Evolutionary conservation across 1,140 invertebrate species (phyloP).

Genomic region (Platorchestia sp.): DNA sequence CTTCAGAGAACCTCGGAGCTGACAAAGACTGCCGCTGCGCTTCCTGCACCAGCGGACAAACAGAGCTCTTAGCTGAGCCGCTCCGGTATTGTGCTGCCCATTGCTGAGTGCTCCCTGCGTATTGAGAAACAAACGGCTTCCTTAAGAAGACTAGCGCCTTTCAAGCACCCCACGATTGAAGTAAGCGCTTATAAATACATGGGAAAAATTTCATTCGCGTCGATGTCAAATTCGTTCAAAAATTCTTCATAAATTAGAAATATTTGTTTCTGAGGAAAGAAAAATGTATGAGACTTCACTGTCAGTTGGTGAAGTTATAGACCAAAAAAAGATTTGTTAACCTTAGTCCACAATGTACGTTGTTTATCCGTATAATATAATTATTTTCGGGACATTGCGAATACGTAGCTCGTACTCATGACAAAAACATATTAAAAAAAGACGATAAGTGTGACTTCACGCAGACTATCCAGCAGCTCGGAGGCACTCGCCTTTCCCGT

Average conservation of each 20-base stretch:
- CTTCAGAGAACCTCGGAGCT: not conserved
- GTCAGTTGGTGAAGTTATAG: too few relatives aligned
- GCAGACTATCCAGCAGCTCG: too few relatives aligned
- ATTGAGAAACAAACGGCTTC: conserved; percentile 22
- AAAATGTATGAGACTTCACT: too few relatives aligned
- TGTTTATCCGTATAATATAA: too few relatives aligned
- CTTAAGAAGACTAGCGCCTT: not conserved
- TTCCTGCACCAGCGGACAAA: conserved; percentile 8
- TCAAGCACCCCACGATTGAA: not conserved
- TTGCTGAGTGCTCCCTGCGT: not conserved
- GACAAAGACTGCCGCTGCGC: not conserved
- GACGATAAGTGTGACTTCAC: too few relatives aligned
- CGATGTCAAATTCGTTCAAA: not conserved
- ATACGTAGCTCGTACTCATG: too few relatives aligned
- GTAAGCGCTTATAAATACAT: not conserved
- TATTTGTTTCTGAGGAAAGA: too few relatives aligned
- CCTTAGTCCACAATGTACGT: too few relatives aligned
- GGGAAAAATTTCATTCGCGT: not conserved
- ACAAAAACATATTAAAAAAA: too few relatives aligned
- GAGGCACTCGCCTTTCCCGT: too few relatives aligned
- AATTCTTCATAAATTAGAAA: not conserved
- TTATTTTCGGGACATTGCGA: too few relatives aligned
- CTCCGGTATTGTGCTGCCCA: not conserved
- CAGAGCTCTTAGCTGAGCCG: conserved; percentile 32
- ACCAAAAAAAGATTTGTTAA: too few relatives aligned